Evolutionary conservation across 2,113 vertebrate genomes (phyloP).

Genomic region (Ailurus styani): DNA sequence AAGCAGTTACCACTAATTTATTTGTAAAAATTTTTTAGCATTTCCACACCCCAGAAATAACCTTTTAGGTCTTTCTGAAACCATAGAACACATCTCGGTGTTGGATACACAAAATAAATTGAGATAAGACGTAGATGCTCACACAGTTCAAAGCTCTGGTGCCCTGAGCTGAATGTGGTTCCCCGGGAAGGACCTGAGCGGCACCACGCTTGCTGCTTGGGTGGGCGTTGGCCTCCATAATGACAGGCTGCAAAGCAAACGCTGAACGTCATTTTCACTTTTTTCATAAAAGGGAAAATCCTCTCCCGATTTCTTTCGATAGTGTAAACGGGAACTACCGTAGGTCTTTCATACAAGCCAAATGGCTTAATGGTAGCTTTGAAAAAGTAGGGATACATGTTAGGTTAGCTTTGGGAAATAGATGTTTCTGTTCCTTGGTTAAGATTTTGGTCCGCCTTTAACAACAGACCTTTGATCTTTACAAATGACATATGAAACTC

Average conservation of each 20-base stretch:
- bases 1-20: background rate
- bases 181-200: background rate
- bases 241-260: background rate
- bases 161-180: background rate
- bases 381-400: background rate
- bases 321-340: background rate
- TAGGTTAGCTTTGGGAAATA: background rate
- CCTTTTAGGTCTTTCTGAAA: background rate
- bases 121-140: background rate
- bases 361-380: background rate
- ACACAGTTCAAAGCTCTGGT: background rate
- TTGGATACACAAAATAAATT: background rate
- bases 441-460: background rate
- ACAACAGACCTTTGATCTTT: background rate
- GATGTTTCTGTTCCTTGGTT: background rate
- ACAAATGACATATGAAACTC: background rate
- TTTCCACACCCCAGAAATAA: background rate
- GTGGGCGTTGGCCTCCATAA: accelerated
- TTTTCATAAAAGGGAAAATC: background rate
- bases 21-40: background rate
- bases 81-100: background rate
- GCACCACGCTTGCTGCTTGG: background rate
- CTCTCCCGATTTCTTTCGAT: background rate
- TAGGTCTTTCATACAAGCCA: background rate
- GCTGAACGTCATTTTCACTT: background rate